Conservation (phyloP, 2,888 invertebrate species). For the Noctua janthina region DNA sequence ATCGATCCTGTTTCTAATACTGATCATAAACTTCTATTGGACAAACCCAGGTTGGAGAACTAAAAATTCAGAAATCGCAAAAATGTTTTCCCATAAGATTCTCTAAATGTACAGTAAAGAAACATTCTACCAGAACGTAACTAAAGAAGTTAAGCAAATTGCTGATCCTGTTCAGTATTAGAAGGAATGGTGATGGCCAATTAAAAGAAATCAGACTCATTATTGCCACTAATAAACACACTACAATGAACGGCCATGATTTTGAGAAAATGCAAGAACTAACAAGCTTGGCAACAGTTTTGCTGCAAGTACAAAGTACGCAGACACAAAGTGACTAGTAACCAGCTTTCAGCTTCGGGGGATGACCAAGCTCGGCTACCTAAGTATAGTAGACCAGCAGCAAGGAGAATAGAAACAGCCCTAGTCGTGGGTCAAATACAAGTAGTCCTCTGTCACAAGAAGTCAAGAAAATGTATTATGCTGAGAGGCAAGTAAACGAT, state of each 20-base stretch:
- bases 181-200: not conserved
- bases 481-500: not conserved
- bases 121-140: constrained; percentile 7
- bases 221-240: not conserved
- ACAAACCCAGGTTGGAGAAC: too few species aligned
- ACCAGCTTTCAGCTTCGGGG: not conserved
- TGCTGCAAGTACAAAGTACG: not conserved
- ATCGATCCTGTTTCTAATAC: too few species aligned
- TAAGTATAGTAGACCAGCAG: not conserved
- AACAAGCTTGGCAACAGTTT: not conserved
- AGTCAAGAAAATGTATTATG: not conserved
- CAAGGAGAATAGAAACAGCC: not conserved
- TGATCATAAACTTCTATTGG: too few species aligned
- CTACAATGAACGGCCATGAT: not conserved
- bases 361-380: not conserved
- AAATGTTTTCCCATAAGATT: not conserved
- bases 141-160: constrained; percentile 4
- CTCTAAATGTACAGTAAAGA: not conserved
- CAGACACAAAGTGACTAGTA: not conserved
- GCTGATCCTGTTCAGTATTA: not conserved
- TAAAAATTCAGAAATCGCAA: too few species aligned
- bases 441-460: not conserved
- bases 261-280: not conserved
- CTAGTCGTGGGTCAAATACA: not conserved
- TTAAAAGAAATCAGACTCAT: not conserved